These are phyloP conservation scores for Scaptomyza hsui DNA, from an alignment of 1,140 invertebrate species.

Conservation along the genomic window DNA sequence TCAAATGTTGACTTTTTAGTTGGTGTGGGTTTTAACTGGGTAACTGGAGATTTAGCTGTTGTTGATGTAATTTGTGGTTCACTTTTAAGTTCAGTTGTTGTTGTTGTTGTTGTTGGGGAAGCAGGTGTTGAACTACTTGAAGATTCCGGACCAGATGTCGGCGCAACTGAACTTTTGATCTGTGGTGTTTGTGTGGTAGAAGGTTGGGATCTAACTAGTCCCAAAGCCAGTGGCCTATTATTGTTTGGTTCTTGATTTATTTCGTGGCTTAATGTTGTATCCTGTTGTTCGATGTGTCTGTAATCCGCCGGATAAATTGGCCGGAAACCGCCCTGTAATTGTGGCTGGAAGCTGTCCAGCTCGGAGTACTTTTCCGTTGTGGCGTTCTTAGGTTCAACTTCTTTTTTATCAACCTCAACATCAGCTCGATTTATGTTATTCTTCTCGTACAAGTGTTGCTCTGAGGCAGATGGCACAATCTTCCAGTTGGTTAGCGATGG, in stretches of 20 bases:
- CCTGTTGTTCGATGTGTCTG: slow-evolving; percentile 49
- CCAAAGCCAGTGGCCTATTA: slow-evolving; percentile 56
- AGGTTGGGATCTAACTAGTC: slow-evolving; percentile 33
- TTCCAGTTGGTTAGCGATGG: slow-evolving; percentile 86
- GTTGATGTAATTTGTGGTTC: background rate
- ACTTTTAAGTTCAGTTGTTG: slow-evolving; percentile 10
- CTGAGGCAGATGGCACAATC: slow-evolving; percentile 85
- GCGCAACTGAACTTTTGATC: slow-evolving; percentile 18
- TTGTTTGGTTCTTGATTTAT: slow-evolving; percentile 18
- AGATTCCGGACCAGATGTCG: slow-evolving; percentile 14
- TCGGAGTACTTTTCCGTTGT: slow-evolving; percentile 85
- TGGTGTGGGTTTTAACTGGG: slow-evolving; percentile 39
- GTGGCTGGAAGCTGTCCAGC: slow-evolving; percentile 88
- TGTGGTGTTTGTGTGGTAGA: slow-evolving; percentile 14
- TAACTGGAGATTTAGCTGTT: slow-evolving; percentile 40
- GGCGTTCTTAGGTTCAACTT: slow-evolving; percentile 31
- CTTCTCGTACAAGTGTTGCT: slow-evolving; percentile 63
- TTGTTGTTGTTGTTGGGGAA: slow-evolving; percentile 39
- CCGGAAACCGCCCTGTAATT: slow-evolving; percentile 88
- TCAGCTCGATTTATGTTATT: slow-evolving; percentile 78
- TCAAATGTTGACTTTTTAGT: slow-evolving; percentile 75
- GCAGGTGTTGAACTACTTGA: slow-evolving; percentile 35
- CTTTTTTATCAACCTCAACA: slow-evolving; percentile 47
- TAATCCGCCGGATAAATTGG: slow-evolving; percentile 86
- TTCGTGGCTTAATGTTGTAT: slow-evolving; percentile 22